These are phyloP conservation scores for Caerostris extrusa DNA, from an alignment of 1,140 invertebrate species.

Conservation along the genomic window DNA sequence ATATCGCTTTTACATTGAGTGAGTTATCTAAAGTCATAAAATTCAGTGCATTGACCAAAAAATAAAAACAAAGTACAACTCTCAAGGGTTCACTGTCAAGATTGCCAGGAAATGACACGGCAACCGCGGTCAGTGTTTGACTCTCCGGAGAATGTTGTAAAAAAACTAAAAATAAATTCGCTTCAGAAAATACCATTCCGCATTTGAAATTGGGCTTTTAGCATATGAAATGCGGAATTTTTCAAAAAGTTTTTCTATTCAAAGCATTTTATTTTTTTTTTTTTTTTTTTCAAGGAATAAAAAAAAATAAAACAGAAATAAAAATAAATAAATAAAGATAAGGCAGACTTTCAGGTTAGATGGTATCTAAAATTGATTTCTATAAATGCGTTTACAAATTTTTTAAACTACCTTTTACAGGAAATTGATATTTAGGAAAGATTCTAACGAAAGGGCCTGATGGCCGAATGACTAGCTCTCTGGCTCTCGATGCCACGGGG, in stretches of 20 bases:
- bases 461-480: too few species aligned
- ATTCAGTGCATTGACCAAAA: slow-evolving; percentile 23
- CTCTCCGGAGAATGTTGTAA: background rate
- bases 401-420: too few species aligned
- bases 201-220: background rate
- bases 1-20: slow-evolving; percentile 11
- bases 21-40: background rate
- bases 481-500: too few species aligned
- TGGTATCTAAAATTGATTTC: too few species aligned
- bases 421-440: too few species aligned
- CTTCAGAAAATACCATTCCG: background rate
- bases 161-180: background rate
- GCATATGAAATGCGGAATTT: background rate
- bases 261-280: background rate
- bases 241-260: background rate
- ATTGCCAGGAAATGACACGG: background rate
- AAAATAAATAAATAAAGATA: background rate
- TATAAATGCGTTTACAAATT: too few species aligned
- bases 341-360: too few species aligned
- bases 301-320: background rate
- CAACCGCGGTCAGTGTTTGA: background rate
- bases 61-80: background rate
- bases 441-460: too few species aligned
- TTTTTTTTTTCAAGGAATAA: background rate
- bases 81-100: background rate